Evolutionary conservation across 1,140 invertebrate genomes (phyloP), one percentile per base, ranked within the genome.

Genomic region (Bombus cullumanus): DNA sequence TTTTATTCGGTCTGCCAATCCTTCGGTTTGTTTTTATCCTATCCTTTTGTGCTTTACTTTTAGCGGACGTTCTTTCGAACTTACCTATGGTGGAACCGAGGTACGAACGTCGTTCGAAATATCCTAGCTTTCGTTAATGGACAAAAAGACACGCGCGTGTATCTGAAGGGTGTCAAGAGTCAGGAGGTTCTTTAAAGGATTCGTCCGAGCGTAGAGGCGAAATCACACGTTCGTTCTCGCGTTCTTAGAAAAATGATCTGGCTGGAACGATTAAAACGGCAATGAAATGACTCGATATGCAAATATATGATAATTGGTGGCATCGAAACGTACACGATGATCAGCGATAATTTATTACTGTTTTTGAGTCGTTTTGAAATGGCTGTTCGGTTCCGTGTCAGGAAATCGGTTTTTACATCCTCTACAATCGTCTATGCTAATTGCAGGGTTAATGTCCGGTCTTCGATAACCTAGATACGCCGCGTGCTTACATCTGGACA

Each of bases 271-370:
- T 85, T 75, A 37, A 43, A 64, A 57, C 43, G 47, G 34, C 39
- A n/a, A 64, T 18, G 34, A 72, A 73, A 81, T n/a, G 59, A 47
- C 68, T 47, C 78, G 83, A 85, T 81, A 69, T 75, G 78, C 34
- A 81, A 81, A 81, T 81, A 39, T 74, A 74, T 81, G 83, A 57
- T 85, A 81, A 85, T 85, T 28, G 3, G 15, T 22, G 5, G 3
- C 28, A 31, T 47, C 31, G 41, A 12, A 59, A 28, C 57, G 28
- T n/a, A 66, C 59, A 71, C 69, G 43, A 66, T 74, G 74, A 66
- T 74, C 71, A n/a, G 43, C 25, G 47, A 81, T 85, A 81, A 85
- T 85, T 85, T 81, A 85, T 68, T 66, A 62, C 8, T 8, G 41
- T 74, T 81, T 81, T 74, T 53, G 53, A 25, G 25, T 28, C 74